phyloP scores from a whole-genome alignment of 1,140 invertebrate genomes.

The Hylaeus anthracinus region DNA sequence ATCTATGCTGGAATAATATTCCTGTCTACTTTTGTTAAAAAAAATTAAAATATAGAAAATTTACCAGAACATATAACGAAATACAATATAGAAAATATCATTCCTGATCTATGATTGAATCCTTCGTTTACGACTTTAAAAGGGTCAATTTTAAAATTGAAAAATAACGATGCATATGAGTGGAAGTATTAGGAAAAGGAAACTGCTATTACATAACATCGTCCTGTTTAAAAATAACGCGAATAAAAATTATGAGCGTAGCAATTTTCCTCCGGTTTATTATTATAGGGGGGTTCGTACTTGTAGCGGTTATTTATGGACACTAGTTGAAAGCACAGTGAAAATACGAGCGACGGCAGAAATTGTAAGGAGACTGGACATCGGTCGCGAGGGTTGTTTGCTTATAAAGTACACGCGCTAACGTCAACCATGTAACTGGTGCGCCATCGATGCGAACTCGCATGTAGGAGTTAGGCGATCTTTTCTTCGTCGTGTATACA shows the following conservation, averaged over 20 bases:
- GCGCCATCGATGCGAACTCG: constrained; percentile 43
- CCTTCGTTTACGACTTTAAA: no score
- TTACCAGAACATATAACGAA: no score
- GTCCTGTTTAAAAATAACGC: no score
- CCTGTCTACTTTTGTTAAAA: no score
- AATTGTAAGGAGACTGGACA: constrained; percentile 32
- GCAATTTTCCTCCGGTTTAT: not conserved
- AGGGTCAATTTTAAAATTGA: no score
- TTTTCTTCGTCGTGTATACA: constrained; percentile 18
- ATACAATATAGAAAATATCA: no score
- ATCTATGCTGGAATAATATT: no score
- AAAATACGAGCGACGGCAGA: constrained; percentile 3
- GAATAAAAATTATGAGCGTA: not conserved
- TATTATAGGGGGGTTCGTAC: not conserved
- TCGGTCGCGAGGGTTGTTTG: constrained; percentile 45
- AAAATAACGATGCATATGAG: no score
- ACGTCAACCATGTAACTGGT: constrained; percentile 32
- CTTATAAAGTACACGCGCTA: constrained; percentile 34
- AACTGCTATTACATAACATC: no score
- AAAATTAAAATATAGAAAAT: no score
- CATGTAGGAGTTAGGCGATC: constrained; percentile 34
- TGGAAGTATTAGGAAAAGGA: no score
- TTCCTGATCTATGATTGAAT: no score
- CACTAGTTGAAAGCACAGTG: not conserved
- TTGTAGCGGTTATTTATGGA: constrained; percentile 1